Base-by-base conservation (phyloP, 2,888 invertebrate species). In the Emesis furor region DNA sequence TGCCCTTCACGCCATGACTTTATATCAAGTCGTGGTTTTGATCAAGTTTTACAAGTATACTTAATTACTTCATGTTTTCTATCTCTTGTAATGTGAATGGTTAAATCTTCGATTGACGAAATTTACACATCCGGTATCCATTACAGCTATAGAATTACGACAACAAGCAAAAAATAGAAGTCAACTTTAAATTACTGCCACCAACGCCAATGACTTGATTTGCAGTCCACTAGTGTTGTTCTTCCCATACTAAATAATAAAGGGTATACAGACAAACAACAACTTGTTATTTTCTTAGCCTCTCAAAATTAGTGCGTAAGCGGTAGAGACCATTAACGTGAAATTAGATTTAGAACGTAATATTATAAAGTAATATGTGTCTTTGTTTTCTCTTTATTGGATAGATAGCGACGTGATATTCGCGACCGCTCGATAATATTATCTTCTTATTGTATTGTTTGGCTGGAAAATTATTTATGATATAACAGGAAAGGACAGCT, bases 201-300 rank as follows among this genome's bases (percentile, higher is more conserved):
- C 24, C 59, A 59, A 59, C 59, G 59, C 17, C 59, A 59, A 59
- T 24, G 24, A 24, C 24, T 59, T 59, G 24, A 59, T 59, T 59
- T 59, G 24, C 59, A 24, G 24, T n/a, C 35, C 10, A 68, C 10
- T 68, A 37, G 68, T 67, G 67, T 32, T 67, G 67, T 68, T 37
- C 68, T 68, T 68, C 35, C 37, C 32, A 68, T 68, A 32, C 32
- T 68, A 35, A 35, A 32, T 35, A 68, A 65, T 67, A 77, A 73
- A 17, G 10, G 30, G 14, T 46, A 65, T 69, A 69, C n/a, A 67
- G 59, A 72, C 17, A 51, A 68, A 67, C 35, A 8, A 55, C 55
- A 17, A 55, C 17, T 55, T 14, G 17, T 8, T 46, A 46, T 46
- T 46, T 46, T 46, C 46, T 46, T 46, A 46, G 14, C 46, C 46